Base-by-base conservation (phyloP, 2,888 invertebrate genomes). In the Selenia dentaria region DNA sequence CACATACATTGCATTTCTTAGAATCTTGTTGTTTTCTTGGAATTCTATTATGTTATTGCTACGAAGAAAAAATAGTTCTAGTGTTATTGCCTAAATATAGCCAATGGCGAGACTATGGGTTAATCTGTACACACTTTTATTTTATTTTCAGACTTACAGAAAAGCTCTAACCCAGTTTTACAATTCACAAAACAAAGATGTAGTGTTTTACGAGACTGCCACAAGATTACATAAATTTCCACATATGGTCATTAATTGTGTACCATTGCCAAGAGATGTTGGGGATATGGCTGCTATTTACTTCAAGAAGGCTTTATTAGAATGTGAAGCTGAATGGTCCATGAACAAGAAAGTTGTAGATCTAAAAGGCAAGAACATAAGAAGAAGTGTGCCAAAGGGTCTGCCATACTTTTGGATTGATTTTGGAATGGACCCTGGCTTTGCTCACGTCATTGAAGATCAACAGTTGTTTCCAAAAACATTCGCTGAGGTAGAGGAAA, bases 391-490 rank as follows among this genome's bases (percentile, higher is more conserved):
- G 51, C 99, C 99, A 0, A 97, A 96, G 82, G 98, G 97, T 0
- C 92, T 99, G 55, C 96, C 99, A 0, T 99, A 99, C 79, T 98
- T 99, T 82, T 94, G 95, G 89, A 96, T 99, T 0, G 95, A 97
- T 79, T 99, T 99, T 91, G 98, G 97, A 10, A 93, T 95, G 88
- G 94, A 96, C 28, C 93, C 95, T 37, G 99, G 99, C 0, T 99
- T 95, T 89, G 99, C 98, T 32, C 99, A 99, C 87, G 96, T 99
- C 0, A 97, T 99, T 67, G 99, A 99, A 86, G 97, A 99, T 79
- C 96, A 97, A 73, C 92, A 94, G 42, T 77, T 93, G 25, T 99
- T 99, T 82, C 97, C 98, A 0, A 84, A 77, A 37, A 95, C 96
- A 81, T 99, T 99, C 92, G 99, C 97, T 3, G 95, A 96, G 91